Evolutionary conservation across 2,797 vertebrate species (phyloP).

Genomic region (Masticophis lateralis): DNA sequence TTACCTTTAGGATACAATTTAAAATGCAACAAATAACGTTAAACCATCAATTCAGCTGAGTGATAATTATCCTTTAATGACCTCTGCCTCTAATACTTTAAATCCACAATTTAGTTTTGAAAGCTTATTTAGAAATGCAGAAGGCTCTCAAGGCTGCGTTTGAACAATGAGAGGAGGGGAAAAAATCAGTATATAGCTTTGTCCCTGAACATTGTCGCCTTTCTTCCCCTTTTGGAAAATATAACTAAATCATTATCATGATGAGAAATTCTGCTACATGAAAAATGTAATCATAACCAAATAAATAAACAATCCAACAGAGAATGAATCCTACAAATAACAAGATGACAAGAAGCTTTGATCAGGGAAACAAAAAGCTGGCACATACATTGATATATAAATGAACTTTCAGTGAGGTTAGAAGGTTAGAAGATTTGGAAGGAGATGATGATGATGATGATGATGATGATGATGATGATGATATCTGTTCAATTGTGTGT

Average conservation of each 20-base stretch:
- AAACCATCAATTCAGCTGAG: conserved; percentile 17
- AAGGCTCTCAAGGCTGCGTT: conserved; percentile 30
- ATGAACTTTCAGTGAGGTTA: neutral
- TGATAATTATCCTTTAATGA: neutral
- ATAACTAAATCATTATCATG: neutral
- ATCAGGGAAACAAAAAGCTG: neutral
- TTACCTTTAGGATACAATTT: conserved; percentile 2
- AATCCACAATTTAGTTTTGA: conserved; percentile 26
- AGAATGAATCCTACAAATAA: conserved; percentile 34
- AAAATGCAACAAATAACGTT: conserved; percentile 36
- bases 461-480: too few species aligned
- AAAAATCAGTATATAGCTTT: conserved; percentile 31
- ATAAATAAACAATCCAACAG: conserved; percentile 40
- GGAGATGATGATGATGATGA: neutral
- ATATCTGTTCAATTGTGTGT: neutral
- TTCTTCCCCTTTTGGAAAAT: conserved; percentile 20
- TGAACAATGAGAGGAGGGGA: neutral
- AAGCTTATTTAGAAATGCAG: conserved; percentile 22
- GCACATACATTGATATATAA: neutral
- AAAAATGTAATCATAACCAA: conserved; percentile 33
- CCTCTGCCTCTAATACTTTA: conserved; percentile 26
- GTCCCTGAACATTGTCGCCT: neutral
- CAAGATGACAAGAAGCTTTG: conserved; percentile 1
- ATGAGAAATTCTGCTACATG: conserved; percentile 22
- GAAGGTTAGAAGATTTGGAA: neutral